Percentiles rank a stretch among this genome's conserved stretches.
phyloP scores from a whole-genome alignment of 2,113 vertebrate genomes.

The Acrocephalus arundinaceus region DNA sequence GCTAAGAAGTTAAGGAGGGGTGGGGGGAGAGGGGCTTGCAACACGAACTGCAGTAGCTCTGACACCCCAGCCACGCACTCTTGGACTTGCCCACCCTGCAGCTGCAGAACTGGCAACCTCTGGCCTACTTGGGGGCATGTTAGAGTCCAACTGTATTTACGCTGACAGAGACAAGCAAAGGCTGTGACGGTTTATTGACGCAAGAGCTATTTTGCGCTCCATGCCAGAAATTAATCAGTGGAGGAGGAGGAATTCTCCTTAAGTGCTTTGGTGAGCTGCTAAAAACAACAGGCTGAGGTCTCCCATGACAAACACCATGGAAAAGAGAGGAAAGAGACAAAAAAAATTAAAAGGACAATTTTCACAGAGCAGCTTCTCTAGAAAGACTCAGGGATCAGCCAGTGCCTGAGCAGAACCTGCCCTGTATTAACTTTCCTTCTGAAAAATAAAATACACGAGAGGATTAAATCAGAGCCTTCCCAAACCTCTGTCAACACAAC shows the following conservation, averaged over 20 bases:
- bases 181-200: conserved; percentile 76
- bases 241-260: conserved; percentile 65
- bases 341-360: neutral
- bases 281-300: conserved; percentile 9
- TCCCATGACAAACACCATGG: neutral
- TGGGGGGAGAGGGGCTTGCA: neutral
- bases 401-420: neutral
- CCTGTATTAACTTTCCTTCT: neutral
- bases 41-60: neutral
- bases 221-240: conserved; percentile 72
- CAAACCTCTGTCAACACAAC: neutral
- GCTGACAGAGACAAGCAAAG: conserved; percentile 57
- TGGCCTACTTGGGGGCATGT: conserved; percentile 33
- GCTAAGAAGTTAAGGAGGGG: fast-evolving
- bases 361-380: neutral
- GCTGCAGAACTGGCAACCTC: conserved; percentile 40
- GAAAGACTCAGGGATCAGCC: neutral
- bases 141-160: conserved; percentile 69
- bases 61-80: neutral
- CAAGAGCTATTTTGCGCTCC: conserved; percentile 62
- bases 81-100: neutral
- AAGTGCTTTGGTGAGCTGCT: conserved; percentile 41
- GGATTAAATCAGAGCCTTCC: neutral
- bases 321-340: neutral
- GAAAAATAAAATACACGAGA: neutral